Evolutionary conservation across 2,797 vertebrate species (phyloP).

Genomic region (Poecilia gillii): DNA sequence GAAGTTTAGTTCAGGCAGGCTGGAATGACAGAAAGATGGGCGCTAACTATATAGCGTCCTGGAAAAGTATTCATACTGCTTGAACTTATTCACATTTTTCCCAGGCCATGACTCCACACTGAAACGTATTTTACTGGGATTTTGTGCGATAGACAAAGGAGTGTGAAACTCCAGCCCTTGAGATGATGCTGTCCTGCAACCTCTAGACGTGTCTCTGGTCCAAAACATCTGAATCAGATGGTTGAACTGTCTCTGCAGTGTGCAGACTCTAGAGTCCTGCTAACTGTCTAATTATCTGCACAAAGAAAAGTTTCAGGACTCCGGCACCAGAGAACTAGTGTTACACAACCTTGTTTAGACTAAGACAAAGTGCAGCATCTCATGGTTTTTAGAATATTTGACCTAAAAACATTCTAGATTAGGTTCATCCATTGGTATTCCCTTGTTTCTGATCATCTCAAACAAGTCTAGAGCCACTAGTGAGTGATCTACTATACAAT

Average conservation of each 20-base stretch:
- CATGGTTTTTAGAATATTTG: neutral
- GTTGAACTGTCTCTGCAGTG: neutral
- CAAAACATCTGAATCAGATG: neutral
- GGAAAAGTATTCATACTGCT: neutral
- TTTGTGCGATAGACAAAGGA: neutral
- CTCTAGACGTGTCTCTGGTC: neutral
- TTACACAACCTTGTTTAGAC: neutral
- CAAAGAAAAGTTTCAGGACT: neutral
- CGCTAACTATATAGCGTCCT: constrained; percentile 4
- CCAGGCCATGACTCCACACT: neutral
- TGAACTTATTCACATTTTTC: neutral
- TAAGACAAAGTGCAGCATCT: neutral
- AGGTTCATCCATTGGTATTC: neutral
- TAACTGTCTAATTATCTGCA: neutral
- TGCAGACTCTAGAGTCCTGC: neutral
- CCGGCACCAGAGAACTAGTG: neutral
- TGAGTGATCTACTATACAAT: neutral
- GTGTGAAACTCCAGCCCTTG: neutral
- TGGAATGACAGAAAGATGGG: constrained; percentile 27
- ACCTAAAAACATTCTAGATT: neutral
- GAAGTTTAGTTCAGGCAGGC: constrained; percentile 63
- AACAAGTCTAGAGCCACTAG: neutral
- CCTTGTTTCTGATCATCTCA: neutral
- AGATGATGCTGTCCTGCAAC: neutral
- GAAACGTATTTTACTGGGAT: neutral